A percentile compares a stretch with the other conserved stretches of the same genome.
phyloP scores from a whole-genome alignment of 2,113 vertebrate genomes.

The Limnothrissa miodon region DNA sequence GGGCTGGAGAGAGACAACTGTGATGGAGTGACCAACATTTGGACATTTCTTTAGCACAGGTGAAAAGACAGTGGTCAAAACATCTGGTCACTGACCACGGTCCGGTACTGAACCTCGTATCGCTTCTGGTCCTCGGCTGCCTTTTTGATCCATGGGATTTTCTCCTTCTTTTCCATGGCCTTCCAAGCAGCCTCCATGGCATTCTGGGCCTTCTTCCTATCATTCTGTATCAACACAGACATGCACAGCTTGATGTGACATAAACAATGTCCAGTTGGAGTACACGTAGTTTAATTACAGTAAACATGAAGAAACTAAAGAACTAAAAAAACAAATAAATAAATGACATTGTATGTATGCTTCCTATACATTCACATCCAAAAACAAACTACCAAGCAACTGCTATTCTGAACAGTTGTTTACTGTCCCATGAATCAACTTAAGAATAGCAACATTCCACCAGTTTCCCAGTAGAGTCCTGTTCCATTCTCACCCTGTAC shows the following conservation, averaged over 20 bases:
- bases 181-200: conserved; percentile 76
- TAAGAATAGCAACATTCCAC: neutral
- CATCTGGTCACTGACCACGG: conserved; percentile 64
- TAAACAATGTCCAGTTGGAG: too few relatives aligned
- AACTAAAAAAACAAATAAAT: too few relatives aligned
- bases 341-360: too few relatives aligned
- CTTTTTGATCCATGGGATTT: conserved; percentile 80
- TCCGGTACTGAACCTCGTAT: conserved; percentile 74
- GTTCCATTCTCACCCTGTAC: conserved; percentile 65
- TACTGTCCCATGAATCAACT: neutral
- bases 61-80: conserved; percentile 59
- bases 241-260: neutral
- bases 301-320: too few relatives aligned
- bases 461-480: neutral
- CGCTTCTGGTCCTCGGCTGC: conserved; percentile 80
- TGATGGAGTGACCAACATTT: conserved; percentile 50
- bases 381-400: neutral
- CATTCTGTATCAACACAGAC: conserved; percentile 58
- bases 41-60: conserved; percentile 51
- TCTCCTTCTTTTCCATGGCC: conserved; percentile 80
- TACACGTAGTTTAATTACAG: too few relatives aligned
- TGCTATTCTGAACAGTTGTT: neutral
- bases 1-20: neutral
- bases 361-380: neutral
- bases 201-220: conserved; percentile 71